Base-by-base conservation (phyloP, 2,797 vertebrate species). In the Aeoliscus strigatus region DNA sequence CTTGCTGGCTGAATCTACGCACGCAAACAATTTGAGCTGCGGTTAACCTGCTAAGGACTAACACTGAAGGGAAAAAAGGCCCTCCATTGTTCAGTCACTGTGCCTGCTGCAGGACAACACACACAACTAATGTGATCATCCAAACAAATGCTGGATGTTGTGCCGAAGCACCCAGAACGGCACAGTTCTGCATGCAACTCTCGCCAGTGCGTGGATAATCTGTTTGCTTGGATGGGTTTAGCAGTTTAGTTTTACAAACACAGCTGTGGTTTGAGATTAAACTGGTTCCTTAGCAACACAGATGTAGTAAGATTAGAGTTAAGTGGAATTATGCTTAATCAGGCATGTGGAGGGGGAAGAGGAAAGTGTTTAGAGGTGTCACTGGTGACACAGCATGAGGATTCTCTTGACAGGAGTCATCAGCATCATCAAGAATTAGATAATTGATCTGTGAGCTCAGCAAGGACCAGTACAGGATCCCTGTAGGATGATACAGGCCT, bases 271-370 rank as follows among this genome's bases (percentile, higher is more conserved):
- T 13, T 40, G 27, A 53, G 70, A 76, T 81, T 72, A 75, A 31
- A 14, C 2, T 7, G 0, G 59, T 79, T 72, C 40, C 76, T 79
- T 61, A 77, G 80, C 76, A 82, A 85, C 79, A 46, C 24, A 1
- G 14, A 16, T 13, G 25, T 33, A 14, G 36, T 23, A 48, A 63
- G 81, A 79, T 80, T 78, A 60, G 8, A 27, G 62, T 68, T n/a
- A 50, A 44, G 48, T 57, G 61, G 60, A 74, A 82, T 86, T 85
- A 84, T 2, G 2, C 39, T 42, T 66, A 70, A 80, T 53, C 38
- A 77, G 60, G 53, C 53, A 13, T 55, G 42, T 5, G 0, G 45
- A 45, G 62, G 68, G 17, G 23, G 32, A 29, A 47, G 17, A 11
- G 15, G n/a, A n/a, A n/a, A 47, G 44, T 18, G 45, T 31, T 14